Percentiles rank a stretch among this genome's conserved stretches.
phyloP scores from a whole-genome alignment of 35 echinoderm and acorn worm species.

The Ophioderma brevispina region DNA sequence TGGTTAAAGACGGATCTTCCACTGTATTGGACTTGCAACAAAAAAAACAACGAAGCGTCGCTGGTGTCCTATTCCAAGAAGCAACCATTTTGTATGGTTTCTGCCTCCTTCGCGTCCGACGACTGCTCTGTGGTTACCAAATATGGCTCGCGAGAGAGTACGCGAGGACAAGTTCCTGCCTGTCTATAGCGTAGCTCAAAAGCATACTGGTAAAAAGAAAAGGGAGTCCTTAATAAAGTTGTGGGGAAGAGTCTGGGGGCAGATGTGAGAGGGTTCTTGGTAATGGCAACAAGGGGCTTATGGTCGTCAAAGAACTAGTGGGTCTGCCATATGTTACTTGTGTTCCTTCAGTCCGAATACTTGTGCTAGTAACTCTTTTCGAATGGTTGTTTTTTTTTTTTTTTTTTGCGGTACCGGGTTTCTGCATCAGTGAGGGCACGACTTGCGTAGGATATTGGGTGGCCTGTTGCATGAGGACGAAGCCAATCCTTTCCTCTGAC shows the following conservation, averaged over 20 bases:
- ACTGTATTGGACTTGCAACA: no score
- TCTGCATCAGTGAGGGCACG: conserved; percentile 61
- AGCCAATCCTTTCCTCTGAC: conserved; percentile 51
- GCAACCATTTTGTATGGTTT: conserved; percentile 22
- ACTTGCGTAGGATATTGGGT: conserved; percentile 70
- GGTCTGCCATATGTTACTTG: conserved; percentile 35
- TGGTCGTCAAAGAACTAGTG: conserved; percentile 54
- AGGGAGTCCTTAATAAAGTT: conserved; percentile 22
- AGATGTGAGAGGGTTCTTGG: conserved; percentile 33
- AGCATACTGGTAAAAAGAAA: conserved; percentile 47
- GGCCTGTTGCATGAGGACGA: conserved; percentile 35
- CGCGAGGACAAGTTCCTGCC: conserved; percentile 58
- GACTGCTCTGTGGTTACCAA: neutral
- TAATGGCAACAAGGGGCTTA: conserved; percentile 65
- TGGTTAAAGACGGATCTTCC: no score
- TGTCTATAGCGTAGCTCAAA: conserved; percentile 56
- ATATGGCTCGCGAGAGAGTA: conserved; percentile 56
- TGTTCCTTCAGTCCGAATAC: conserved; percentile 58
- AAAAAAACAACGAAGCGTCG: no score
- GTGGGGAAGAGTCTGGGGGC: conserved; percentile 48
- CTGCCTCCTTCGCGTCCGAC: neutral
- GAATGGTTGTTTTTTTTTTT: no score
- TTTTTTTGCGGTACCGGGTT: conserved; percentile 52
- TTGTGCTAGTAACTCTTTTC: no score
- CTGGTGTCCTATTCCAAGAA: neutral